Base-by-base conservation (phyloP, 2,888 invertebrate genomes). In the Priapulus caudatus region DNA sequence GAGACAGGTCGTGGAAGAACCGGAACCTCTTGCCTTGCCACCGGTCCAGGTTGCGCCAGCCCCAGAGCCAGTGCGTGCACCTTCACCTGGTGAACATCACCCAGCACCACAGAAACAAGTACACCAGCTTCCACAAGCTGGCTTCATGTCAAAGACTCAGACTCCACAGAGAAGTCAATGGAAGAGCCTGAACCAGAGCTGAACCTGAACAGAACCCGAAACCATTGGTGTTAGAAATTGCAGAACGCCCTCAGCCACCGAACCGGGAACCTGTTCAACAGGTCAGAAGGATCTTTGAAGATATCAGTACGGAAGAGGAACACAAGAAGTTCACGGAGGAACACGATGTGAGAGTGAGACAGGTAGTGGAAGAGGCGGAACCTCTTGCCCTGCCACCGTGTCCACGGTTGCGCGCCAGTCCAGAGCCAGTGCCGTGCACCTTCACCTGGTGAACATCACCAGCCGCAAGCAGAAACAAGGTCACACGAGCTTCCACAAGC, bases 41-140 rank as follows among this genome's bases (percentile, higher is more conserved):
- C 10, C 33, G 10, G n/a, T 33, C 10, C 10, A 33, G 33, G 33
- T 33, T 10, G n/a, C 10, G n/a, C 33, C 33, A 10, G 33, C 33
- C 10, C 33, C 33, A 10, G n/a, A n/a, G n/a, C n/a, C n/a, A n/a
- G n/a, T n/a, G n/a, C n/a, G n/a, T 33, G 33, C 33, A 33, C 10
- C 33, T 33, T n/a, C 33, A 33, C 33, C 33, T 10, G 10, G 33
- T 10, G 33, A 33, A 33, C 33, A 33, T 10, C 33, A 33, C n/a
- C n/a, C n/a, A 33, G 33, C 33, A n/a, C 33, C 33, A 33, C 33
- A 33, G 33, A 33, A 33, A 33, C 33, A 33, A 33, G 33, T 33
- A 10, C 33, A 33, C 10, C 33, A 33, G n/a, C 33, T 33, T 10
- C 33, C 33, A 33, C 33, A 33, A 33, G 33, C 33, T 10, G 33